A percentile compares a stretch with the other conserved stretches of the same genome.
phyloP scores from a whole-genome alignment of 2,888 invertebrate genomes.

The Eustalomyia histrio region DNA sequence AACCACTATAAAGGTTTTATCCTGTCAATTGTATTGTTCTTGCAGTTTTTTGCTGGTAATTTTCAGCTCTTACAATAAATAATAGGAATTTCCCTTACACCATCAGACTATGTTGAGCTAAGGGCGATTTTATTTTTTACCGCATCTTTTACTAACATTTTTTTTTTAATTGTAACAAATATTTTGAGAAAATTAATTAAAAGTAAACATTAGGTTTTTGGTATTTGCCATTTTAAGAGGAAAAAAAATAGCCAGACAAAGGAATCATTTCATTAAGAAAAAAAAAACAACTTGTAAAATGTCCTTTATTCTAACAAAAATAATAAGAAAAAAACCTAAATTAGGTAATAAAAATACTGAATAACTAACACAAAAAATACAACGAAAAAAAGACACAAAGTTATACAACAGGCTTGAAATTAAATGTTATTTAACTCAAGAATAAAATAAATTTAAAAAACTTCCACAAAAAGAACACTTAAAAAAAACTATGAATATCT shows the following conservation, averaged over 20 bases:
- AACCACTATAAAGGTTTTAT: constrained; percentile 31
- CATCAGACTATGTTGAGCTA: constrained; percentile 5
- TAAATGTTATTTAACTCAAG: constrained; percentile 37
- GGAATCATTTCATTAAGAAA: constrained; percentile 39
- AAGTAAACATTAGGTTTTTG: constrained; percentile 59
- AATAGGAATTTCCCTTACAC: constrained; percentile 24
- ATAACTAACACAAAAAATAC: constrained; percentile 8
- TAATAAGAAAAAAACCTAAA: constrained; percentile 27
- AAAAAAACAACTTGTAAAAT: constrained; percentile 36
- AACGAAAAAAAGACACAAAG: neutral
- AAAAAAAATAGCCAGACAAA: constrained; percentile 44
- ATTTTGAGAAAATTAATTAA: constrained; percentile 55
- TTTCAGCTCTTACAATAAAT: constrained; percentile 33
- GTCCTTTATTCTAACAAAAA: constrained; percentile 34
- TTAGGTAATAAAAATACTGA: constrained; percentile 46
- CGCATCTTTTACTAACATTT: constrained; percentile 19
- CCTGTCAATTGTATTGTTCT: constrained; percentile 31
- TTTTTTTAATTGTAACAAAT: constrained; percentile 19
- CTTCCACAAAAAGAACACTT: neutral
- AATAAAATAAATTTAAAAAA: constrained; percentile 31
- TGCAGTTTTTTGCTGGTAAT: neutral
- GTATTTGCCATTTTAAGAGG: constrained; percentile 40
- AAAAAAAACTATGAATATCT: constrained; percentile 7
- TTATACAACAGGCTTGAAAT: constrained; percentile 38
- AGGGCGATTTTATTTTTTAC: neutral